Percentiles rank a stretch among this genome's conserved stretches.
phyloP scores from a whole-genome alignment of 2,797 vertebrate genomes.

The Cygnus olor region DNA sequence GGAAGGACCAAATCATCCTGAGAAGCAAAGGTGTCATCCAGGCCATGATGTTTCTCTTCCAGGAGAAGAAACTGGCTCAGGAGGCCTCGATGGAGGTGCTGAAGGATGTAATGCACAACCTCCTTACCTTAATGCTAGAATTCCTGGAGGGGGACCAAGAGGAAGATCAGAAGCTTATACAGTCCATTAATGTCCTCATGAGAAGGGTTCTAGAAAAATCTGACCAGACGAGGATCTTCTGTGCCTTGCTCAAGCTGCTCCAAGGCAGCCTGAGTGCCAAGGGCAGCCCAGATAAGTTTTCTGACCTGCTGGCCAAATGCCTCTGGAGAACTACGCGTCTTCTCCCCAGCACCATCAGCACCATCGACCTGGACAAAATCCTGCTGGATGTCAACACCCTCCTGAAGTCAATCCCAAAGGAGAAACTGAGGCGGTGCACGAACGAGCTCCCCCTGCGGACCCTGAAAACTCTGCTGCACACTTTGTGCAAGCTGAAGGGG shows the following conservation, averaged over 20 bases:
- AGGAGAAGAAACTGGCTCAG: conserved; percentile 81
- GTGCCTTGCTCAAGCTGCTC: conserved; percentile 83
- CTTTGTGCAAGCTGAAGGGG: conserved; percentile 82
- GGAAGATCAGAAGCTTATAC: conserved; percentile 82
- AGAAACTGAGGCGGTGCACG: conserved; percentile 81
- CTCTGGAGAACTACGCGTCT: conserved; percentile 82
- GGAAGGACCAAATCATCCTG: conserved; percentile 85
- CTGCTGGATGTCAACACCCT: conserved; percentile 82
- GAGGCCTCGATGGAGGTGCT: conserved; percentile 84
- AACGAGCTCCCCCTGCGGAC: conserved; percentile 81
- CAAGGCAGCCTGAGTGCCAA: conserved; percentile 82
- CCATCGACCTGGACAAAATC: conserved; percentile 81
- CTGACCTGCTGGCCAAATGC: conserved; percentile 86
- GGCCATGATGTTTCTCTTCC: conserved; percentile 85
- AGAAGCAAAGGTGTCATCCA: conserved; percentile 88
- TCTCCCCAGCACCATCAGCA: conserved; percentile 81
- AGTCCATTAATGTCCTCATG: conserved; percentile 82
- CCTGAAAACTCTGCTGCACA: conserved; percentile 82
- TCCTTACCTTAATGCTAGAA: conserved; percentile 85
- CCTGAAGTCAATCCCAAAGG: conserved; percentile 83
- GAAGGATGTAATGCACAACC: conserved; percentile 84
- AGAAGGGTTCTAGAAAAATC: conserved; percentile 84
- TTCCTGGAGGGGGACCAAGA: conserved; percentile 80
- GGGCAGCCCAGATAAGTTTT: conserved; percentile 79
- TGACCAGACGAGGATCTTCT: conserved; percentile 83